Percentiles rank a stretch among this genome's conserved stretches.
phyloP scores from a whole-genome alignment of 2,888 invertebrate genomes.

The Pseudococcus jackbeardsleyi region DNA sequence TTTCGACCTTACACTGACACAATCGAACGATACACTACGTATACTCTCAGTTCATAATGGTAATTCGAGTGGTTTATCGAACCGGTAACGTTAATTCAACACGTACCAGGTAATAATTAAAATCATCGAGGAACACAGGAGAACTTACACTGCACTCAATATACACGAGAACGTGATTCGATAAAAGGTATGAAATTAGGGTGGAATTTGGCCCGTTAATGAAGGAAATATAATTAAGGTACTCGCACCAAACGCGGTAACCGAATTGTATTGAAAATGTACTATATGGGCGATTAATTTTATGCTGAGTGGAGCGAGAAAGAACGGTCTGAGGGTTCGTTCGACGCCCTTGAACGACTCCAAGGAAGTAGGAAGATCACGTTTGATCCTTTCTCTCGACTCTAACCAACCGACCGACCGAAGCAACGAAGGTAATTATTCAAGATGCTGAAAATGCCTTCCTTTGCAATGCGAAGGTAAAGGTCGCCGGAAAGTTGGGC shows the following conservation, averaged over 20 bases:
- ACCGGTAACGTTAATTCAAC: neutral
- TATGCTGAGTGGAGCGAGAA: neutral
- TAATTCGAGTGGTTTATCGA: too few species aligned
- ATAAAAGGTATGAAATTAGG: constrained; percentile 4
- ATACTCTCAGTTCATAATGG: too few species aligned
- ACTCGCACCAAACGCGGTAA: neutral
- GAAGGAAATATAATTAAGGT: constrained; percentile 8
- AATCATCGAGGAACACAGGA: neutral
- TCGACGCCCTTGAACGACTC: neutral
- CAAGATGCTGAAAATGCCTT: neutral
- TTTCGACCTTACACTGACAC: too few species aligned
- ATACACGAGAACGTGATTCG: neutral
- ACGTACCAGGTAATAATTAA: neutral
- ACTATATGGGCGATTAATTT: neutral
- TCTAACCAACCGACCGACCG: neutral
- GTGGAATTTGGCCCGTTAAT: neutral
- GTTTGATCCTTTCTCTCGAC: constrained; percentile 6
- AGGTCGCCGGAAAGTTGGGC: neutral
- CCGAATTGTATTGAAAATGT: neutral
- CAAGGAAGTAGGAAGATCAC: neutral
- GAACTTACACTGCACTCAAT: neutral
- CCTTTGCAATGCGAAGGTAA: neutral
- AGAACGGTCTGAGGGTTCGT: neutral
- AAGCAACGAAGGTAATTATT: neutral
- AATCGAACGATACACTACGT: too few species aligned